Evolutionary conservation across 2,888 invertebrate species (phyloP).

Genomic region (Ormyrus labotus): DNA sequence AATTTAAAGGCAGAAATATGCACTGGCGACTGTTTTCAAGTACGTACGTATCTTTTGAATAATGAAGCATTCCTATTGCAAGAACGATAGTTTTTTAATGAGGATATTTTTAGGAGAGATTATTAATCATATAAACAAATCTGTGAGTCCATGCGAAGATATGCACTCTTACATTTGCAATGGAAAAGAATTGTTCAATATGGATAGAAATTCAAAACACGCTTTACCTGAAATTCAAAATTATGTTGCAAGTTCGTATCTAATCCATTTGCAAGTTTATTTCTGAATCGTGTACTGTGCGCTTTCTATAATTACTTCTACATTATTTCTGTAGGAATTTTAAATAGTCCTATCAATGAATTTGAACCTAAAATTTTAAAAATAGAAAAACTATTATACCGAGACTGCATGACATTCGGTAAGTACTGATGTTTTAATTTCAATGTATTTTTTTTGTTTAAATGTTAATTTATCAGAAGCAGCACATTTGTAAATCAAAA

Average conservation of each 20-base stretch:
- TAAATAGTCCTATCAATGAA: constrained; percentile 4
- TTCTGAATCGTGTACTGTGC: too few species aligned
- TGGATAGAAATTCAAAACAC: neutral
- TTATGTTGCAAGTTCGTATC: neutral
- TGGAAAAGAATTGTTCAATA: neutral
- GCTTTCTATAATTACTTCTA: neutral
- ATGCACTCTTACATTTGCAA: constrained; percentile 17
- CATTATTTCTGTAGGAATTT: constrained; percentile 19
- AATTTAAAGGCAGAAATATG: neutral
- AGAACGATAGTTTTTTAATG: too few species aligned
- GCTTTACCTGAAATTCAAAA: neutral
- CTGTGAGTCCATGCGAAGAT: constrained; percentile 20
- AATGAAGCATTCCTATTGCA: neutral
- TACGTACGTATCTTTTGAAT: neutral
- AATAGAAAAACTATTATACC: constrained; percentile 29
- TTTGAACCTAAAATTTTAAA: neutral
- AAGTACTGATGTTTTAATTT: constrained; percentile 2
- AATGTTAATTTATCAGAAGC: neutral
- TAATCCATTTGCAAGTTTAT: too few species aligned
- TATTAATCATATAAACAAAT: constrained; percentile 4
- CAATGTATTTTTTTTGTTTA: neutral
- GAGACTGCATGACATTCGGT: constrained; percentile 33
- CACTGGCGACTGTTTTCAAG: constrained; percentile 9
- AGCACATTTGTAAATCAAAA: too few species aligned
- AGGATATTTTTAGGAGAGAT: constrained; percentile 7